These are phyloP conservation scores for Hypolimnas misippus DNA, from an alignment of 2,888 invertebrate genomes.

Conservation along the genomic window DNA sequence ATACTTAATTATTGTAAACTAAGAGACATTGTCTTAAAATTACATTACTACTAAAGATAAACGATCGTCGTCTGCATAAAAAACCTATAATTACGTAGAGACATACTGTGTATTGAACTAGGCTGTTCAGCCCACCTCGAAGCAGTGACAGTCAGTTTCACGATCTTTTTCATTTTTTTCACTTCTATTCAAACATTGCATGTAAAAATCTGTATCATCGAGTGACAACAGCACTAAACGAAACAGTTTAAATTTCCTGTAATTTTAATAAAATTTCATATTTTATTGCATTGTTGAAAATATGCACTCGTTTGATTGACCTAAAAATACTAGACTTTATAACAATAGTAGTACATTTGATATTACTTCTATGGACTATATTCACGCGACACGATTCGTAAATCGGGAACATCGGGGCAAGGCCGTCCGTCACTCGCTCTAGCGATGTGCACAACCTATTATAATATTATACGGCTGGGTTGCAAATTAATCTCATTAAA, in stretches of 20 bases:
- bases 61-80: not conserved
- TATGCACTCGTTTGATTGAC: not conserved
- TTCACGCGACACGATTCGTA: slow-evolving; percentile 30
- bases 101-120: too few relatives aligned
- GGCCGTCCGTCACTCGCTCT: slow-evolving; percentile 32
- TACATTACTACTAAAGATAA: too few relatives aligned
- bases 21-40: too few relatives aligned
- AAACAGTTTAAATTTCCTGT: too few relatives aligned
- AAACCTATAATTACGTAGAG: not conserved
- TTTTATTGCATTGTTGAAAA: not conserved
- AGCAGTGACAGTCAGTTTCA: too few relatives aligned
- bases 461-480: slow-evolving; percentile 23
- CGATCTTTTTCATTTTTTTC: too few relatives aligned
- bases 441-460: slow-evolving; percentile 27
- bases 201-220: too few relatives aligned
- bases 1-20: slow-evolving; percentile 16
- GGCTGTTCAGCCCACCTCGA: too few relatives aligned
- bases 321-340: slow-evolving; percentile 5
- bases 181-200: too few relatives aligned
- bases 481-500: slow-evolving; percentile 23
- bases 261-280: not conserved
- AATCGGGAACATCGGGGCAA: slow-evolving; percentile 42
- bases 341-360: slow-evolving; percentile 26
- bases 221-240: not conserved
- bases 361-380: slow-evolving; percentile 35